Base-by-base conservation (phyloP, 2,797 vertebrate genomes). In the Enteromius anoplus region DNA sequence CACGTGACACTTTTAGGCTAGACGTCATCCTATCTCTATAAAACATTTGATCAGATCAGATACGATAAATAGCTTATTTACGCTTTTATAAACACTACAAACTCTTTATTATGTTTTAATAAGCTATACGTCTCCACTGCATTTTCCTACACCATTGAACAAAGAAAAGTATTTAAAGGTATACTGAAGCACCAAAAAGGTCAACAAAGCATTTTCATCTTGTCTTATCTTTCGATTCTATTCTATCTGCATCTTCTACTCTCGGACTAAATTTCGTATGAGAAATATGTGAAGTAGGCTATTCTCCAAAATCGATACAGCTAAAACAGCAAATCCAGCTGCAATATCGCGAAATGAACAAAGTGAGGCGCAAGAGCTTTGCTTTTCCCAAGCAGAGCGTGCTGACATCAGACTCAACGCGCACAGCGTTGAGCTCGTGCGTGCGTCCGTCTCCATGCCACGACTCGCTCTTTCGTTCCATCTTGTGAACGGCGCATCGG, bases 401-500 rank as follows among this genome's bases (percentile, higher is more conserved):
- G 93, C 92, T 95, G 94, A 95, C 94, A 93, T 96, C 94, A 95
- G 88, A 91, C 89, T 85, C 75, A 83, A 86, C 85, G 91, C 94
- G 93, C 93, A 90, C 90, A 81, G 87, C 94, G 93, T 91, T 91
- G 81, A 89, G 87, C 85, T 88, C 85, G 88, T 93, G 92, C 92
- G 92, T 93, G 92, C 91, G 88, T 92, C 88, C 84, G 91, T 93
- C 89, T 91, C 92, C 86, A 87, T 95, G 94, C 94, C 94, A 95
- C 93, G 94, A 95, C 93, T 94, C 90, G 88, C 91, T 90, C 91
- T 94, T 92, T 91, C 92, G 91, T 91, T 95, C 94, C 95, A 95
- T 95, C 92, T 95, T 95, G 93, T 88, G 92, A 83, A 93, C 87
- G 72, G 87, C 80, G 90, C 86, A 84, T 80, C 81, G 82, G 86